A percentile compares a stretch with the other conserved stretches of the same genome.
These are phyloP conservation scores for Drosophila meridionalis DNA, from an alignment of 2,888 invertebrate species.

Conservation along the genomic window DNA sequence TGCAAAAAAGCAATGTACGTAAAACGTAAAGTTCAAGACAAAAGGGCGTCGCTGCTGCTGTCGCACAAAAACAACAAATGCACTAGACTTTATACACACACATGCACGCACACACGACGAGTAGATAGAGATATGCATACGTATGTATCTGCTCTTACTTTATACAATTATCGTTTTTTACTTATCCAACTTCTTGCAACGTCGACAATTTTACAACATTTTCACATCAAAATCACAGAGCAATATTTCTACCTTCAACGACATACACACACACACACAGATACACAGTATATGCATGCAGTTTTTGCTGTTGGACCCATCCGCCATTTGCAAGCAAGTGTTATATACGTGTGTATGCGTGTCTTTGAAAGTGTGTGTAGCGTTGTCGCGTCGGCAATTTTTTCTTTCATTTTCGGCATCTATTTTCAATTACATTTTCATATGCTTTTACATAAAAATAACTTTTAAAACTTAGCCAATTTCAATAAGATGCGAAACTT, in stretches of 20 bases:
- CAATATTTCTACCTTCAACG: conserved; percentile 50
- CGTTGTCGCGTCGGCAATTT: conserved; percentile 78
- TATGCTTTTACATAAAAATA: conserved; percentile 33
- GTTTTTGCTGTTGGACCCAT: conserved; percentile 65
- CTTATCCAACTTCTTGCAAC: conserved; percentile 63
- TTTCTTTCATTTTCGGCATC: conserved; percentile 53
- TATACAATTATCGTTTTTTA: conserved; percentile 48
- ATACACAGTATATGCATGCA: conserved; percentile 56
- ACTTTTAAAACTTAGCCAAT: conserved; percentile 31
- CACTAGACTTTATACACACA: conserved; percentile 41
- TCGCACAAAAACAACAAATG: conserved; percentile 58
- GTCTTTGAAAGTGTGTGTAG: conserved; percentile 41
- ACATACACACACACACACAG: conserved; percentile 36
- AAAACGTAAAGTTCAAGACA: conserved; percentile 54
- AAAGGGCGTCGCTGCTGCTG: conserved; percentile 73
- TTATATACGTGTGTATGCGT: conserved; percentile 50
- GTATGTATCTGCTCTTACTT: conserved; percentile 36
- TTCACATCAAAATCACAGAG: conserved; percentile 61
- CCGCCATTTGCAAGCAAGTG: conserved; percentile 73
- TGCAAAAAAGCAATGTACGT: conserved; percentile 56
- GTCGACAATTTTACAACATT: conserved; percentile 72
- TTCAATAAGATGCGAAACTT: conserved; percentile 48
- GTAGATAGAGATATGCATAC: conserved; percentile 9
- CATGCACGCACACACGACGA: conserved; percentile 20
- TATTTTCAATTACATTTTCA: conserved; percentile 36